Conservation (phyloP, 1,140 invertebrate species). For the Leptinotarsa texana region DNA sequence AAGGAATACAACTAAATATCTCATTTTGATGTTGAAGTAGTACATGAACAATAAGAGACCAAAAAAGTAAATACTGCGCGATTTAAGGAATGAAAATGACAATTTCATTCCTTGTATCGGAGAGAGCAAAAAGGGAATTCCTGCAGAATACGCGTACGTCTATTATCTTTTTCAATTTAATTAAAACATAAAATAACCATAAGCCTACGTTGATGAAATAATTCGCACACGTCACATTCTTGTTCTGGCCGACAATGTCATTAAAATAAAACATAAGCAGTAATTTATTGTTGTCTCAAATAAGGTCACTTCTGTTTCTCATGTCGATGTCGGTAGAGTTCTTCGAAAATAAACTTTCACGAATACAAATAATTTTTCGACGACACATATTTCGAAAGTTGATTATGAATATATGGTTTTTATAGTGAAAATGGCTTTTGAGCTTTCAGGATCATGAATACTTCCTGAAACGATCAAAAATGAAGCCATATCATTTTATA, state of each 20-base stretch:
- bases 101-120: constrained; percentile 43
- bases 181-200: constrained; percentile 48
- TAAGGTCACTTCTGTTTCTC: background rate
- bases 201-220: constrained; percentile 41
- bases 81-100: constrained; percentile 46
- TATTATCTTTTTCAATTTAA: constrained; percentile 47
- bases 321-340: background rate
- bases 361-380: background rate
- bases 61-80: constrained; percentile 33
- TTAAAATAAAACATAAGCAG: constrained; percentile 38
- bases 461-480: too few relatives aligned
- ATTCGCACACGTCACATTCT: constrained; percentile 33
- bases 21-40: constrained; percentile 11
- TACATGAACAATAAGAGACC: constrained; percentile 21
- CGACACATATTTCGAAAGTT: background rate
- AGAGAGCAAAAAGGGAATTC: constrained; percentile 38
- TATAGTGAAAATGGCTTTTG: too few relatives aligned
- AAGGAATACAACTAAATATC: background rate
- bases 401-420: background rate
- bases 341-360: constrained; percentile 1
- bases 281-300: constrained; percentile 33
- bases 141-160: constrained; percentile 35
- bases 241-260: constrained; percentile 22
- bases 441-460: too few relatives aligned
- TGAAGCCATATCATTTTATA: too few relatives aligned